These are phyloP conservation scores for Alca torda DNA, from an alignment of 2,797 vertebrate genomes.

Conservation along the genomic window DNA sequence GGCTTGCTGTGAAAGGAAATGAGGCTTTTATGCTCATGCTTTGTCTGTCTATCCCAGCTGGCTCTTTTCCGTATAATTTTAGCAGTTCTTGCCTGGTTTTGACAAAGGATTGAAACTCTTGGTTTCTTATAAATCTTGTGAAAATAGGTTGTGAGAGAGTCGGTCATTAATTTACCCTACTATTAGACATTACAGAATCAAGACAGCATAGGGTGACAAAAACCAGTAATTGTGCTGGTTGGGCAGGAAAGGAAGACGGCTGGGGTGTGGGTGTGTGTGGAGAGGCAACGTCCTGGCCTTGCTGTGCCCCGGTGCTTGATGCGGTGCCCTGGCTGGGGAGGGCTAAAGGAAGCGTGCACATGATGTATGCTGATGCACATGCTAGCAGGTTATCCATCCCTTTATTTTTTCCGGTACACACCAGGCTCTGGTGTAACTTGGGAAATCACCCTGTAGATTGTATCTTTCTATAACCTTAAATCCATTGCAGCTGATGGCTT, in stretches of 20 bases:
- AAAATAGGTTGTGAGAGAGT: background rate
- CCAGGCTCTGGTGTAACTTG: background rate
- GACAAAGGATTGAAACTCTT: background rate
- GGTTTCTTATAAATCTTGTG: background rate
- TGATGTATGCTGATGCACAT: accelerated
- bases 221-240: background rate
- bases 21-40: background rate
- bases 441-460: background rate
- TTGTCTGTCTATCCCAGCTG: background rate
- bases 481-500: background rate
- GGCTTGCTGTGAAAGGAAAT: background rate
- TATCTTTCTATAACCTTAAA: background rate
- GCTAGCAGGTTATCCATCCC: background rate
- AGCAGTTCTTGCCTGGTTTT: background rate
- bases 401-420: background rate
- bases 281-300: background rate
- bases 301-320: background rate
- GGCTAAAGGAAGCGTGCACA: background rate
- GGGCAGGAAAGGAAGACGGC: background rate
- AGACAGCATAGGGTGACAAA: background rate
- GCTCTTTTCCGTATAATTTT: background rate
- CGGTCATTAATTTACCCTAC: background rate
- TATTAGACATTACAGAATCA: background rate
- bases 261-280: background rate
- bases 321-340: background rate